Evolutionary conservation across 1,140 invertebrate species (phyloP).

Genomic region (Drosophila sucinea): DNA sequence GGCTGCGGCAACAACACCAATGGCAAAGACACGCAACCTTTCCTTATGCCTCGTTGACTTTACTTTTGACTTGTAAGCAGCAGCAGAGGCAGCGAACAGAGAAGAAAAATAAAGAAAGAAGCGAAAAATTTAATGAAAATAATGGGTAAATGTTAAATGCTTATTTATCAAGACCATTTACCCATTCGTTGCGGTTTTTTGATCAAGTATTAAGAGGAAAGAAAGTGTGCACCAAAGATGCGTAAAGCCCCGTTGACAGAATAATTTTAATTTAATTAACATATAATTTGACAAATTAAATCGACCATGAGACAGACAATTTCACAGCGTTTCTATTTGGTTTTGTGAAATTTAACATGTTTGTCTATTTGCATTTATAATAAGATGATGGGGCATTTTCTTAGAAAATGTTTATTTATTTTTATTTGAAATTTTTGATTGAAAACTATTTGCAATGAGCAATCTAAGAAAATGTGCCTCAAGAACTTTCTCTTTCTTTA

Average conservation of each 20-base stretch:
- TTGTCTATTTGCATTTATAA: no score
- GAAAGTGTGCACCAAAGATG: not conserved
- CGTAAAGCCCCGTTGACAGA: not conserved
- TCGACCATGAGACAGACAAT: slow-evolving; percentile 7
- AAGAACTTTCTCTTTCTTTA: no score
- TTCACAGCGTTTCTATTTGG: not conserved
- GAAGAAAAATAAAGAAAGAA: not conserved
- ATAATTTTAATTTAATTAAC: slow-evolving; percentile 12
- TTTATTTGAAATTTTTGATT: no score
- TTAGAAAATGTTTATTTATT: no score
- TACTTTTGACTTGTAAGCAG: slow-evolving; percentile 15
- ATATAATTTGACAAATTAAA: slow-evolving; percentile 4
- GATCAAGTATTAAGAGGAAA: not conserved
- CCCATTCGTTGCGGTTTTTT: not conserved
- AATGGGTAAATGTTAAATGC: not conserved
- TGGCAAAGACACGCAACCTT: slow-evolving; percentile 21
- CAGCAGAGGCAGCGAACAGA: not conserved
- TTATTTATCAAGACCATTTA: not conserved
- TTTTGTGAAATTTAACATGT: not conserved
- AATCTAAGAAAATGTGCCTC: no score
- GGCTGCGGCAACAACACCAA: slow-evolving; percentile 3
- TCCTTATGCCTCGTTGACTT: slow-evolving; percentile 15
- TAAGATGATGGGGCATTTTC: no score
- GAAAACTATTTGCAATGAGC: no score
- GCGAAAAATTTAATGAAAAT: slow-evolving; percentile 1